These are phyloP conservation scores for Dynastes hyllus DNA, from an alignment of 2,888 invertebrate species.

Conservation along the genomic window DNA sequence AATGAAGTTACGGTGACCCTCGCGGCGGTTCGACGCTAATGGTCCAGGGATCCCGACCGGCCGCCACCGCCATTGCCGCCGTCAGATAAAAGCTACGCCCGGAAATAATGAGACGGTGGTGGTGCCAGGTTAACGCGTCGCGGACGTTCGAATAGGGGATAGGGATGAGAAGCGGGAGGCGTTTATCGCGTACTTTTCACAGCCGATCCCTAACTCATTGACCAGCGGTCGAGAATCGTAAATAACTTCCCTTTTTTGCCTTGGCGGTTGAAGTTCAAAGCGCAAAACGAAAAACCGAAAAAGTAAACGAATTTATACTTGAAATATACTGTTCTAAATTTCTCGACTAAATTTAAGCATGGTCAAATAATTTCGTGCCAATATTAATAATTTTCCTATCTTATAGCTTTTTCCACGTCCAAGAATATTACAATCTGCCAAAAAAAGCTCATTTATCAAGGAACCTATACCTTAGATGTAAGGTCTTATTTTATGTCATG, in stretches of 20 bases:
- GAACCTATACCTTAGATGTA: too few species aligned
- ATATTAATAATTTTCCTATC: too few species aligned
- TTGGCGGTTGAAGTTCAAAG: neutral
- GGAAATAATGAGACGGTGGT: slow-evolving; percentile 64
- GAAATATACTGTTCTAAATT: too few species aligned
- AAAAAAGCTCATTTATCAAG: too few species aligned
- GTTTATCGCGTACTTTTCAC: slow-evolving; percentile 15
- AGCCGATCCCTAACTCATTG: neutral
- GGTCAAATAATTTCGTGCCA: too few species aligned
- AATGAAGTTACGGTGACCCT: slow-evolving; percentile 65
- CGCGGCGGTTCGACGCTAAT: slow-evolving; percentile 56
- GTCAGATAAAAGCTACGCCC: slow-evolving; percentile 59
- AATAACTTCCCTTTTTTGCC: neutral
- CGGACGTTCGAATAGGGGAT: neutral
- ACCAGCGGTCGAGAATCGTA: neutral
- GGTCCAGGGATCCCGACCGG: slow-evolving; percentile 52
- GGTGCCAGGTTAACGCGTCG: slow-evolving; percentile 41
- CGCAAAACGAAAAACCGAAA: too few species aligned
- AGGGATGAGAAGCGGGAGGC: neutral
- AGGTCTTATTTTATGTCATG: too few species aligned
- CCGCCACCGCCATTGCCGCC: neutral
- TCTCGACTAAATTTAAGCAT: too few species aligned
- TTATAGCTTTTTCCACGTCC: too few species aligned
- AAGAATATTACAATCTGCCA: too few species aligned
- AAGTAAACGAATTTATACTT: too few species aligned